phyloP scores from a whole-genome alignment of 2,888 invertebrate species.

The Synanthedon tipuliformis region DNA sequence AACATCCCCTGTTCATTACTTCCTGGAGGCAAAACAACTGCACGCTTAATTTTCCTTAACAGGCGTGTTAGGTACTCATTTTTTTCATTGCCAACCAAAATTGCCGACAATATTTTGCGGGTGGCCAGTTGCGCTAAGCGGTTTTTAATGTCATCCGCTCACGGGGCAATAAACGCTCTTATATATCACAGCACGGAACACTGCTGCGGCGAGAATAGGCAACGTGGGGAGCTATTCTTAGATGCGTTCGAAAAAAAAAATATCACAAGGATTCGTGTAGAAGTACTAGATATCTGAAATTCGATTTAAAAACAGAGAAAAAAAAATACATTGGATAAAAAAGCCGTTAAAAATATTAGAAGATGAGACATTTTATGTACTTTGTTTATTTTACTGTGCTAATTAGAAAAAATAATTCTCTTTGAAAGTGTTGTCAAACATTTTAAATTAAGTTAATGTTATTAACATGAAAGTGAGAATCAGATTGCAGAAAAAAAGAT shows the following conservation, averaged over 20 bases:
- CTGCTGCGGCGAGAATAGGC: conserved; percentile 6
- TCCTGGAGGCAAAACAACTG: background rate
- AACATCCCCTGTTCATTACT: background rate
- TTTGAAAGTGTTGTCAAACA: background rate
- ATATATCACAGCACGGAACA: conserved; percentile 29
- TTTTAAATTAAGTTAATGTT: no score
- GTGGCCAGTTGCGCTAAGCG: conserved; percentile 38
- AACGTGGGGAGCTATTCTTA: background rate
- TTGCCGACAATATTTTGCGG: conserved; percentile 28
- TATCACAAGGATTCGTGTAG: no score
- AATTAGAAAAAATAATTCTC: no score
- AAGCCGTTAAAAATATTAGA: no score
- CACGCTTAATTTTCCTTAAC: conserved; percentile 1
- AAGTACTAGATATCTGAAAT: no score
- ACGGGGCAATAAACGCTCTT: conserved; percentile 33
- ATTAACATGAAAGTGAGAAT: no score
- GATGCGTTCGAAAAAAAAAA: no score
- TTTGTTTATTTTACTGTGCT: no score
- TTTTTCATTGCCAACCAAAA: conserved; percentile 23
- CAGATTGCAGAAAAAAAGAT: no score
- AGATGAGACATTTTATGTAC: no score
- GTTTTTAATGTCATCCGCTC: conserved; percentile 54
- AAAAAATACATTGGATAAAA: no score
- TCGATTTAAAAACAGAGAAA: no score
- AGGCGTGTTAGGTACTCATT: conserved; percentile 8